Conservation (phyloP, 2,797 vertebrate species). For the Hephaestus fuliginosus region DNA sequence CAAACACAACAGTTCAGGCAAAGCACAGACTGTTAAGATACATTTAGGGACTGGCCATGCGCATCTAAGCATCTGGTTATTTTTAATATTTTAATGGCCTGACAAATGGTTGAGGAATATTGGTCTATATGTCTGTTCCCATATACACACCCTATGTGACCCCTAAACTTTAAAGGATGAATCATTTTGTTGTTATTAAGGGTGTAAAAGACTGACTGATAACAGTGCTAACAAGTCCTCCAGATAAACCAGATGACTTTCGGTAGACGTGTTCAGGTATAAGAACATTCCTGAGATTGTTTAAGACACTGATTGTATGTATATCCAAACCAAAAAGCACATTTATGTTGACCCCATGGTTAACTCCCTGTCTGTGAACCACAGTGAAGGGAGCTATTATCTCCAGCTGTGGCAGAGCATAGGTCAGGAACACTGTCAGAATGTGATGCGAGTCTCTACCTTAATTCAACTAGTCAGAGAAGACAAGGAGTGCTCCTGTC, state of each 20-base stretch:
- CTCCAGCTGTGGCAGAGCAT: constrained; percentile 44
- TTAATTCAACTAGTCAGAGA: constrained; percentile 3
- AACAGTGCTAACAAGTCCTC: neutral
- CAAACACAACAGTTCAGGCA: neutral
- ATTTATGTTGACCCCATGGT: constrained; percentile 43
- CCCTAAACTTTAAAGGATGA: neutral
- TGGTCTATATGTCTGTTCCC: neutral
- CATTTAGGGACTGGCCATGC: neutral
- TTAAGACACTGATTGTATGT: constrained; percentile 12
- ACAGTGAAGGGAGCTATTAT: constrained; percentile 61
- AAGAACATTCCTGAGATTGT: constrained; percentile 13
- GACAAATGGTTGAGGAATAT: neutral
- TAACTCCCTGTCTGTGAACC: constrained; percentile 52
- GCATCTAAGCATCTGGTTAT: neutral
- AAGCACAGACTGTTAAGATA: neutral
- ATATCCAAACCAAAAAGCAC: constrained; percentile 24
- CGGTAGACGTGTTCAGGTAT: neutral
- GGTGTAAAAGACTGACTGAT: neutral
- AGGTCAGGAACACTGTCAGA: constrained; percentile 41
- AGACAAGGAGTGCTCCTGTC: neutral
- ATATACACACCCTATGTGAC: no score
- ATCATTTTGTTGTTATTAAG: neutral
- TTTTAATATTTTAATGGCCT: neutral
- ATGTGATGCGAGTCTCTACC: neutral
- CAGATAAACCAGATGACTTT: neutral